Evolutionary conservation across 2,113 vertebrate genomes (phyloP).

Genomic region (Ahaetulla prasina): DNA sequence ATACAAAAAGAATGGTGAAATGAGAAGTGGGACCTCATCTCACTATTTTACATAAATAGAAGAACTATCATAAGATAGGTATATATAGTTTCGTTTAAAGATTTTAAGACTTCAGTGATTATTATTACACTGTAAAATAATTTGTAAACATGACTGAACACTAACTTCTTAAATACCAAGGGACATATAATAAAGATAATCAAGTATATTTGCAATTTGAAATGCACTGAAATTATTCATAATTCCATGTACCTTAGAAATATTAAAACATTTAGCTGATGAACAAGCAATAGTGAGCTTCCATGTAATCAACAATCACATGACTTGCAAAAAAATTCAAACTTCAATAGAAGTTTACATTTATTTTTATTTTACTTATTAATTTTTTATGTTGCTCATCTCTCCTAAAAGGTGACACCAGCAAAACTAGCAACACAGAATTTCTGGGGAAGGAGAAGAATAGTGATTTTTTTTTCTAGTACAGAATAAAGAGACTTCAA

Average conservation of each 20-base stretch:
- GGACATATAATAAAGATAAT: not conserved
- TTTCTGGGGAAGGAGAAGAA: not conserved
- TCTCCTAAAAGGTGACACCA: not conserved
- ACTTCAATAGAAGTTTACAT: not conserved
- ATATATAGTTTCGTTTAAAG: not conserved
- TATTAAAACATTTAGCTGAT: slow-evolving; percentile 21
- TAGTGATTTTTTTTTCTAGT: not conserved
- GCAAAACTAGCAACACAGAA: not conserved
- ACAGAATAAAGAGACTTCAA: not conserved
- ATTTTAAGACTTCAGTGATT: not conserved
- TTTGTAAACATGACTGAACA: not conserved
- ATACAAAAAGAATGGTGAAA: not conserved
- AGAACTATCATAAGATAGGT: not conserved
- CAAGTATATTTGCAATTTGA: not conserved
- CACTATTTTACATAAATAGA: not conserved
- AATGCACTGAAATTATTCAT: not conserved
- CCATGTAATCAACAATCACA: slow-evolving; percentile 32
- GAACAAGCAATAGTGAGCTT: slow-evolving; percentile 25
- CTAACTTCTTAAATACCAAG: not conserved
- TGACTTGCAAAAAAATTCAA: slow-evolving; percentile 1
- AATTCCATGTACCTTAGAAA: not conserved
- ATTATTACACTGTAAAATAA: not conserved
- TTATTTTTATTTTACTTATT: not conserved
- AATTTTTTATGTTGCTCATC: not conserved
- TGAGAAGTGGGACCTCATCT: not conserved